A percentile compares a stretch with the other conserved stretches of the same genome.
phyloP scores from a whole-genome alignment of 2,797 vertebrate species.

The Hemitrygon akajei region DNA sequence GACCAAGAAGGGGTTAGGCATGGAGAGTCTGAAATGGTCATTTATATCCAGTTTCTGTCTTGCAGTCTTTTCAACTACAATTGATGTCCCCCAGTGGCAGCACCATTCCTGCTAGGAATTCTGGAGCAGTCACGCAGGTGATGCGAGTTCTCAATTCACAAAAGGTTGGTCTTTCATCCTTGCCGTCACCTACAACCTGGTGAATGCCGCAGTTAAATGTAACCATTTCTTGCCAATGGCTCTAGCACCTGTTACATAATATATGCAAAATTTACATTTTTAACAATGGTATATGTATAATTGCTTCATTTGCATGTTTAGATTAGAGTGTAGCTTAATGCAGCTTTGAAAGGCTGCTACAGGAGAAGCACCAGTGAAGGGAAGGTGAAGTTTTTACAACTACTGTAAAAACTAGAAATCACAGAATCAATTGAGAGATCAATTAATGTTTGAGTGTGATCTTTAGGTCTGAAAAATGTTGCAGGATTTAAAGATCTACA shows the following conservation, averaged over 20 bases:
- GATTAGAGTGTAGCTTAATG: background rate
- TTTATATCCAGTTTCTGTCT: background rate
- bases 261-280: too few relatives aligned
- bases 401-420: too few relatives aligned
- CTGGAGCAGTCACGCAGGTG: constrained; percentile 24
- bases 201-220: background rate
- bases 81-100: constrained; percentile 36
- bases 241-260: too few relatives aligned
- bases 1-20: too few relatives aligned
- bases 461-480: too few relatives aligned
- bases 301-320: background rate
- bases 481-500: too few relatives aligned
- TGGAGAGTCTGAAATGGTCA: background rate
- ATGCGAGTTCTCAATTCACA: constrained; percentile 35
- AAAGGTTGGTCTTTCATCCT: background rate
- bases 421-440: too few relatives aligned
- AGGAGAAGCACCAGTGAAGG: background rate
- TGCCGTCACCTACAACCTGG: background rate
- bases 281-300: background rate
- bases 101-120: constrained; percentile 25
- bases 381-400: background rate
- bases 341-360: background rate
- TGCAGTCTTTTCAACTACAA: constrained; percentile 27
- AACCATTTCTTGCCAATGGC: background rate
- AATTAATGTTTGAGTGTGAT: too few relatives aligned